Percentiles rank a stretch among this genome's conserved stretches.
phyloP scores from a whole-genome alignment of 1,140 invertebrate species.

The Gryllus bimaculatus region DNA sequence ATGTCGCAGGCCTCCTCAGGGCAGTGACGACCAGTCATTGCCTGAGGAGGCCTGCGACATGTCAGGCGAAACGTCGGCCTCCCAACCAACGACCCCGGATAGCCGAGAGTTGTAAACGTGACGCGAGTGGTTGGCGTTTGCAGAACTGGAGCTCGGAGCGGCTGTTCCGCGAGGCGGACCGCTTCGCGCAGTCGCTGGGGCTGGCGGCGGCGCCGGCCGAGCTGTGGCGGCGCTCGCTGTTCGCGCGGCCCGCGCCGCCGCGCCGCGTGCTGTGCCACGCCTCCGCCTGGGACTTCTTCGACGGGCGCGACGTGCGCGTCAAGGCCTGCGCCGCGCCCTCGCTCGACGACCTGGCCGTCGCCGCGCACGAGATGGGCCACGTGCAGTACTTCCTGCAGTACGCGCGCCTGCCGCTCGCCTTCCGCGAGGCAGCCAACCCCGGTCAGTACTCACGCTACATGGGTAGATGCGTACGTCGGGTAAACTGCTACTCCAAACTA shows the following conservation, averaged over 20 bases:
- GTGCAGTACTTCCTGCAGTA: constrained; percentile 40
- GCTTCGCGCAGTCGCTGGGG: constrained; percentile 79
- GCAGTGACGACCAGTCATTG: too few relatives aligned
- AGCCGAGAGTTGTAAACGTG: too few relatives aligned
- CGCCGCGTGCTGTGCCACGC: constrained; percentile 74
- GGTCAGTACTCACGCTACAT: too few relatives aligned
- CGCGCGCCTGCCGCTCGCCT: constrained; percentile 36
- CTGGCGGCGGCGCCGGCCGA: constrained; percentile 65
- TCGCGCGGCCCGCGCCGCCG: constrained; percentile 62
- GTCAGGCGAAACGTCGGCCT: too few relatives aligned
- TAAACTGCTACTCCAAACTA: too few relatives aligned
- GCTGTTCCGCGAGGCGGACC: constrained; percentile 74
- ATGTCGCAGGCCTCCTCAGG: too few relatives aligned
- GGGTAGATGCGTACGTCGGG: too few relatives aligned
- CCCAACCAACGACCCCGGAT: too few relatives aligned
- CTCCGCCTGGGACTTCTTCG: constrained; percentile 70
- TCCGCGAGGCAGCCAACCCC: constrained; percentile 43
- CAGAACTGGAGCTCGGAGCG: constrained; percentile 57
- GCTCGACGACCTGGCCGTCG: constrained; percentile 35
- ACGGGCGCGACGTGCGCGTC: constrained; percentile 52
- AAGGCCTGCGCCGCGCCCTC: constrained; percentile 19
- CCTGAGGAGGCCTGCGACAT: too few relatives aligned
- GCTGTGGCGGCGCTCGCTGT: constrained; percentile 74
- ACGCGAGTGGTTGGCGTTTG: constrained; percentile 24
- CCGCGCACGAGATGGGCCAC: constrained; percentile 49